Base-by-base conservation (phyloP, 1,140 invertebrate genomes). In the Zophobas morio region DNA sequence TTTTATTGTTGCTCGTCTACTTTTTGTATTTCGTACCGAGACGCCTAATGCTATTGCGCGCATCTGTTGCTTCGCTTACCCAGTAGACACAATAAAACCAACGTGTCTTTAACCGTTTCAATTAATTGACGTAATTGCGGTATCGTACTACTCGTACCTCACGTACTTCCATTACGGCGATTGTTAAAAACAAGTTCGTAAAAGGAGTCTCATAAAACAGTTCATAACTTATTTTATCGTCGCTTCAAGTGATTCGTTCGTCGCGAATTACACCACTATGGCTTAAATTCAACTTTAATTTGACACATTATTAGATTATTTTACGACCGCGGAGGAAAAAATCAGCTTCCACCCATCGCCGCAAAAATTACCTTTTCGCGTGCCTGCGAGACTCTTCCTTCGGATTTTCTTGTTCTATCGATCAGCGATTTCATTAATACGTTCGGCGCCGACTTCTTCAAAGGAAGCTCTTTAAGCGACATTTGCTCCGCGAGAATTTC, bases 151-250 rank as follows among this genome's bases (percentile, higher is more conserved):
- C 6, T 2, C 2, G 49, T n/a, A 51, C 39, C 42, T 66, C 39
- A 66, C 39, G 60, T 66, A 33, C 36, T 40, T 46, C 60, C 60
- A 66, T 66, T 36, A 66, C n/a, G 6, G 20, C 6, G 60, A 66
- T 66, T 66, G 60, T 66, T 66, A 66, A 66, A 51, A 66, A 66
- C 60, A 66, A 66, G 60, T 66, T 42, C 60, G 60, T 66, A 66
- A 66, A 66, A 66, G 60, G 32, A 66, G 60, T 66, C 36, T n/a
- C 60, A 42, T 66, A 66, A 66, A 66, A 66, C 39, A 66, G 37
- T 66, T 66, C 60, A 66, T 66, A 66, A 66, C 60, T 42, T 66
- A 66, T 66, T 66, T 66, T 66, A 66, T 66, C 35, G 60, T 66
- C 60, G 33, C 42, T 66, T 42, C n/a, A 32, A 66, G 42, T 39